Conservation (phyloP, 1,140 invertebrate species). For the Sipha flava region DNA sequence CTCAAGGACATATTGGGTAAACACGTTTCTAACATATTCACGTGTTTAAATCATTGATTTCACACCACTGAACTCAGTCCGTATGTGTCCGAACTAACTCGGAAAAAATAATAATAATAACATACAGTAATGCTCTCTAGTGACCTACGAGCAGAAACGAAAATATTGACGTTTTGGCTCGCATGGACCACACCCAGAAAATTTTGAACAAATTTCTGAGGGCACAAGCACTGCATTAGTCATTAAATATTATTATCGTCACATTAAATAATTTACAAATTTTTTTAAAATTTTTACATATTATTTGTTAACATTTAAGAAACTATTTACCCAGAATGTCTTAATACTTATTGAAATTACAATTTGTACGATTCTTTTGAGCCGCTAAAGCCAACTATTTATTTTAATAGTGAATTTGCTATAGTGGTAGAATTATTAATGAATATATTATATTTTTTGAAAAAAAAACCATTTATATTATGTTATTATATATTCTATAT, state of each 20-base stretch:
- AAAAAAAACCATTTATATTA: background rate
- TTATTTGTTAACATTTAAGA: background rate
- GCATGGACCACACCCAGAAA: background rate
- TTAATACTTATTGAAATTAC: conserved; percentile 4
- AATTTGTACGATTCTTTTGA: conserved; percentile 17
- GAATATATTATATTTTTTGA: background rate
- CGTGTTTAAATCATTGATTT: background rate
- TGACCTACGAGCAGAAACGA: background rate
- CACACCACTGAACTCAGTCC: background rate
- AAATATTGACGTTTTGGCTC: background rate
- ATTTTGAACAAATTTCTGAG: background rate
- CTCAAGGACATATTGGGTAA: conserved; percentile 5
- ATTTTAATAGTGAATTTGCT: conserved; percentile 1
- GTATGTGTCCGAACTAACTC: background rate
- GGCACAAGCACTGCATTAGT: background rate
- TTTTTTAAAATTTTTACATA: background rate
- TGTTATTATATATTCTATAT: background rate
- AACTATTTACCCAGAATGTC: conserved; percentile 10
- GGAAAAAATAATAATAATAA: background rate
- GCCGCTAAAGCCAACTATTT: conserved; percentile 14
- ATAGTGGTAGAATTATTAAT: conserved; percentile 13
- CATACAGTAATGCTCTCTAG: background rate
- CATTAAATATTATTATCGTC: background rate
- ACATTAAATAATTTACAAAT: background rate
- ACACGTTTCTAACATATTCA: background rate